Evolutionary conservation across 2,888 invertebrate species (phyloP).

Genomic region (Brachylomia viminalis): DNA sequence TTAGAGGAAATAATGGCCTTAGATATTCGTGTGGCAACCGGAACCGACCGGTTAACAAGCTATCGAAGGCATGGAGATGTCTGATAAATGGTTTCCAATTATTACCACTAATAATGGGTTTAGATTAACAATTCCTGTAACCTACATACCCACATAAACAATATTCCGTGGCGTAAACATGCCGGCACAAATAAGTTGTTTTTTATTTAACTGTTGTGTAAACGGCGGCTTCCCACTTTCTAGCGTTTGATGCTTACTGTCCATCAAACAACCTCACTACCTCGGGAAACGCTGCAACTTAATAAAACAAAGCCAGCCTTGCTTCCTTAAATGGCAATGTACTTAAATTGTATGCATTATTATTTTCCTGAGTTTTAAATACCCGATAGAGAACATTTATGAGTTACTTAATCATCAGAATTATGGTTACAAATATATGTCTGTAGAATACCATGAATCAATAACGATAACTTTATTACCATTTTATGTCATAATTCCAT

Average conservation of each 20-base stretch:
- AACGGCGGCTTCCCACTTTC: constrained; percentile 73
- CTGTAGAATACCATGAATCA: background rate
- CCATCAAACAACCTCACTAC: constrained; percentile 54
- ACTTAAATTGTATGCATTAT: background rate
- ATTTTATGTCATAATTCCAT: background rate
- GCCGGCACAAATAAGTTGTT: constrained; percentile 57
- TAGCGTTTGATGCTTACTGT: constrained; percentile 60
- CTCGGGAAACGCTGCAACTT: constrained; percentile 55
- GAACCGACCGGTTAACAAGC: background rate
- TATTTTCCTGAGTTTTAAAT: background rate
- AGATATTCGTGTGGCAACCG: background rate
- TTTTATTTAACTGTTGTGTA: constrained; percentile 70
- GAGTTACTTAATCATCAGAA: background rate
- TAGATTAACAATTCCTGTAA: constrained; percentile 29
- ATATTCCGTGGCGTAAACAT: constrained; percentile 26
- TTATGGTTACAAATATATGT: constrained; percentile 1
- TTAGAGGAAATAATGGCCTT: background rate
- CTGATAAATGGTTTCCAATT: constrained; percentile 13
- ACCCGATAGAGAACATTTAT: background rate
- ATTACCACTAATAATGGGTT: constrained; percentile 28
- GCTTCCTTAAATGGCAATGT: constrained; percentile 49
- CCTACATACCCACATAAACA: constrained; percentile 59
- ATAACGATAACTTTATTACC: background rate
- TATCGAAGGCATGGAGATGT: background rate
- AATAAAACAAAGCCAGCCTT: constrained; percentile 51